A percentile compares a stretch with the other conserved stretches of the same genome.
These are phyloP conservation scores for Paramormyrops hopkinsi DNA, from an alignment of 2,797 vertebrate genomes.

Conservation along the genomic window DNA sequence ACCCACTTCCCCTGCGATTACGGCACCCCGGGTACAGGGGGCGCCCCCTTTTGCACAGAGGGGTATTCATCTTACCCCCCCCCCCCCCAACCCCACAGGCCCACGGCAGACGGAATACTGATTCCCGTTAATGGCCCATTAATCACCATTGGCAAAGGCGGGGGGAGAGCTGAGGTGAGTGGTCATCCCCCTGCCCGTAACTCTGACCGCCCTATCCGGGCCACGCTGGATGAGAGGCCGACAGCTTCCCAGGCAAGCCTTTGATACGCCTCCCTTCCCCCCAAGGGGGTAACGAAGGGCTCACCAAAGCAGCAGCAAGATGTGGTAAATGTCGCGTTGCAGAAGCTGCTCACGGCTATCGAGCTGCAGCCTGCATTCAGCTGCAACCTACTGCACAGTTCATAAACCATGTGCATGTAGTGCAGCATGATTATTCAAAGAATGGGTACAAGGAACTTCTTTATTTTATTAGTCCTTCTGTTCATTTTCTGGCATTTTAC, in stretches of 20 bases:
- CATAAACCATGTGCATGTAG: not conserved
- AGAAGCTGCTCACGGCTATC: not conserved
- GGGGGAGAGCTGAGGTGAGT: not conserved
- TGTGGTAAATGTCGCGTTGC: not conserved
- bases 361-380: not conserved
- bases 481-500: not conserved
- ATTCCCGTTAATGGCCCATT: conserved; percentile 18
- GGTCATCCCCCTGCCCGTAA: not conserved
- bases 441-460: not conserved
- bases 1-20: conserved; percentile 14
- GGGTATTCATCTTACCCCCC: not conserved
- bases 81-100: not conserved
- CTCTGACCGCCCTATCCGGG: not conserved
- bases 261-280: not conserved
- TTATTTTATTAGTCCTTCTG: not conserved
- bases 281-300: not conserved
- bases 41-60: not conserved
- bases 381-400: not conserved
- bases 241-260: not conserved
- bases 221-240: not conserved
- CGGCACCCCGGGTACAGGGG: not conserved
- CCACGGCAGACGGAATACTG: not conserved
- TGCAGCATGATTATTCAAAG: not conserved
- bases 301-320: not conserved
- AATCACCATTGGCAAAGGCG: not conserved